phyloP scores from a whole-genome alignment of 1,140 invertebrate species.

The Ceratina japonica region DNA sequence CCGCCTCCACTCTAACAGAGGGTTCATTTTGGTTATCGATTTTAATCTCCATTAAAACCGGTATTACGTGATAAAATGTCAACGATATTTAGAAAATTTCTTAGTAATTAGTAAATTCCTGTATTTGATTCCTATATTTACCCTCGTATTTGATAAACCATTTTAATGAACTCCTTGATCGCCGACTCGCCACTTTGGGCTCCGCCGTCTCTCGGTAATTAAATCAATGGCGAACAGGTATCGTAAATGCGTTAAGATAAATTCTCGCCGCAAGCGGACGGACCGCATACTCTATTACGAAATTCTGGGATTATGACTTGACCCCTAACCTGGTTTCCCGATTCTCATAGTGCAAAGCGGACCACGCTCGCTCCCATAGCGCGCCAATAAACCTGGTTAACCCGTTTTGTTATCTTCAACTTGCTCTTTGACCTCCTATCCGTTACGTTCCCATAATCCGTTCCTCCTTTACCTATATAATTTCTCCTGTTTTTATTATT shows the following conservation, averaged over 20 bases:
- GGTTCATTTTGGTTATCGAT: neutral
- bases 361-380: neutral
- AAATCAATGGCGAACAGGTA: neutral
- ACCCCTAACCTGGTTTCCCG: slow-evolving; percentile 10
- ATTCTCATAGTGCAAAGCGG: slow-evolving; percentile 6
- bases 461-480: neutral
- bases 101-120: too few species aligned
- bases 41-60: neutral
- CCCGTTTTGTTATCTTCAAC: slow-evolving; percentile 6
- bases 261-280: neutral
- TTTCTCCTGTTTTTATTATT: too few species aligned
- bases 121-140: too few species aligned
- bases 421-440: neutral
- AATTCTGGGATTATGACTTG: slow-evolving; percentile 30
- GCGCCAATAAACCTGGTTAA: slow-evolving; percentile 25
- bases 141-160: neutral
- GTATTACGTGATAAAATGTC: too few species aligned
- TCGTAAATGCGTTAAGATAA: slow-evolving; percentile 17
- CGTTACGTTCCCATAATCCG: neutral
- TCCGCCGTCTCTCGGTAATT: neutral
- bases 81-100: too few species aligned
- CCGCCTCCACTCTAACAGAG: too few species aligned
- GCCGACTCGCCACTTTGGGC: too few species aligned
- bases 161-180: neutral
- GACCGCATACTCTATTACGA: slow-evolving; percentile 11